Evolutionary conservation across 2,888 invertebrate species (phyloP), one percentile per base, ranked within the genome.

Genomic region (Odontocolon sp.): DNA sequence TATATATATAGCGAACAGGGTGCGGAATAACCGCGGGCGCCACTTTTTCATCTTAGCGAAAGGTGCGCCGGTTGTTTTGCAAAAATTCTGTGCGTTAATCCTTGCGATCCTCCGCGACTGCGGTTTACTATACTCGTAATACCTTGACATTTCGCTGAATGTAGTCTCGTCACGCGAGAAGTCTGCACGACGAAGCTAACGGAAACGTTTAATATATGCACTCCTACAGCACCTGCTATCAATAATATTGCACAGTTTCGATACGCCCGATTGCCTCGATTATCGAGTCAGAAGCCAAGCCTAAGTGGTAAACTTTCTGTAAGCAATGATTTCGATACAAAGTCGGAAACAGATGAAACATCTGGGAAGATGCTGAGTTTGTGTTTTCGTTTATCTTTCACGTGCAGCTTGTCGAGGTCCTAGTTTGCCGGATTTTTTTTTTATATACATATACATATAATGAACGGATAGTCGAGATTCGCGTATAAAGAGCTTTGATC

Each of bases 121-220:
- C 33, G 9, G 14, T 33, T 6, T 2, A n/a, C 36, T 2, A 36
- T 16, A 59, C 28, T 33, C 26, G 50, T 59, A 26, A 57, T 73
- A 67, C 52, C 73, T 61, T 67, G 73, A 67, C 73, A 74, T 74
- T 68, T 74, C 9, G 45, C 47, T 42, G 50, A 47, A 67, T 45
- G 23, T 61, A 23, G 54, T 52, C 67, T 23, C 54, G 67, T 61
- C 50, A 21, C 67, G 45, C 64, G 42, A 52, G 50, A 36, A 36
- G 36, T 8, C n/a, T 18, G 1, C 18, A n/a, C 28, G 11, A 52
- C 52, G 8, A 11, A 63, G 63, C 45, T 42, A 26, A 38, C 54
- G 54, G 59, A 45, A 61, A 61, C 45, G 61, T 74, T 54, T 26
- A 36, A 68, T 63, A 45, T 61, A 45, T 42, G 59, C 50, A n/a